These are phyloP conservation scores for Microtus montanus DNA, from an alignment of 2,113 vertebrate genomes.

Conservation along the genomic window DNA sequence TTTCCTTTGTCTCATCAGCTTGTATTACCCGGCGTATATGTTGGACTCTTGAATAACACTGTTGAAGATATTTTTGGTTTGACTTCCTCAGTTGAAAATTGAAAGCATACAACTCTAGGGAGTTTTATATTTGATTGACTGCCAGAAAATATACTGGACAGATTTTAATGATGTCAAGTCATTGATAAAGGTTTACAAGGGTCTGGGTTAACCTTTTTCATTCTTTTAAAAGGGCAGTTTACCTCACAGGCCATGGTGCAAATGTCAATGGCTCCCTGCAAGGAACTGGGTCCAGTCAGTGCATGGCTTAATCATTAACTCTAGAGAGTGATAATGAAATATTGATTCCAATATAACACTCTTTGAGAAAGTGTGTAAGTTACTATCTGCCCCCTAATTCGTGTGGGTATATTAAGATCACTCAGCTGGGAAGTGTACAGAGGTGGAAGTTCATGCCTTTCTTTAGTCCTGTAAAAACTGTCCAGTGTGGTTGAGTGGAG, in stretches of 20 bases:
- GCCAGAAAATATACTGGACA: slow-evolving; percentile 76
- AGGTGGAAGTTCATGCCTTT: slow-evolving; percentile 56
- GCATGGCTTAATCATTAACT: slow-evolving; percentile 75
- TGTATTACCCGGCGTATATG: not conserved
- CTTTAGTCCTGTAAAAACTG: slow-evolving; percentile 31
- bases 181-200: slow-evolving; percentile 81
- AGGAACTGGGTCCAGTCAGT: slow-evolving; percentile 74
- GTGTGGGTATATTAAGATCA: slow-evolving; percentile 74
- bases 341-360: slow-evolving; percentile 77
- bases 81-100: slow-evolving; percentile 53
- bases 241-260: slow-evolving; percentile 80
- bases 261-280: slow-evolving; percentile 79
- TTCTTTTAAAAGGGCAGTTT: slow-evolving; percentile 80
- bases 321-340: slow-evolving; percentile 80
- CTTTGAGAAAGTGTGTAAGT: slow-evolving; percentile 72
- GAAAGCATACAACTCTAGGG: slow-evolving; percentile 45
- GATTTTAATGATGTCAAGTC: slow-evolving; percentile 81
- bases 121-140: slow-evolving; percentile 79
- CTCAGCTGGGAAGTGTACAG: slow-evolving; percentile 70
- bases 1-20: not conserved
- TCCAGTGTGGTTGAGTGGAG: not conserved
- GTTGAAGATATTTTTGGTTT: slow-evolving; percentile 46
- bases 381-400: slow-evolving; percentile 72
- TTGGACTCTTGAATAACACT: not conserved
- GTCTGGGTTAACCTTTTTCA: slow-evolving; percentile 79